phyloP scores from a whole-genome alignment of 2,888 invertebrate genomes.

The Ormia ochracea region DNA sequence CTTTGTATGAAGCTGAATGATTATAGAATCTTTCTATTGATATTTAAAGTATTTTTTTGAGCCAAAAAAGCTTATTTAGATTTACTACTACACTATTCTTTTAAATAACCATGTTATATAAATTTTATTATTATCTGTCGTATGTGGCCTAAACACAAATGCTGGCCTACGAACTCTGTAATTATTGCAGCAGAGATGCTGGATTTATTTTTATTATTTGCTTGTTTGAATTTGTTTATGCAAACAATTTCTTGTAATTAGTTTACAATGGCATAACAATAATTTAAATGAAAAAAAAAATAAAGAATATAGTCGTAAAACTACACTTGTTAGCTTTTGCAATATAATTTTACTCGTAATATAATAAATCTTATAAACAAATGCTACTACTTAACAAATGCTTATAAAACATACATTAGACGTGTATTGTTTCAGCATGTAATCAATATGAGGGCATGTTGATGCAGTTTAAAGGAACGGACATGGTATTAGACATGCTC shows the following conservation, averaged over 20 bases:
- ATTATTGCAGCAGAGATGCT: too few relatives aligned
- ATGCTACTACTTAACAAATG: conserved; percentile 17
- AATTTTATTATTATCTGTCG: neutral
- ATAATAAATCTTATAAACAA: conserved; percentile 17
- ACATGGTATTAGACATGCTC: neutral
- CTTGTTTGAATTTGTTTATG: neutral
- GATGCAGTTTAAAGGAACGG: neutral
- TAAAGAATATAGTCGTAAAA: neutral
- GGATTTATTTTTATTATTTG: neutral
- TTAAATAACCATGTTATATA: neutral
- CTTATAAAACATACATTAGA: neutral
- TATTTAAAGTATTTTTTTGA: too few relatives aligned
- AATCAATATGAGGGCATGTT: neutral
- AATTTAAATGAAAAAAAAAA: neutral
- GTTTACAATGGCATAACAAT: neutral
- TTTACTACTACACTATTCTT: neutral
- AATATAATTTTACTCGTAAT: neutral
- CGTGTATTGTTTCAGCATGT: neutral
- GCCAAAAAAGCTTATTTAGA: too few relatives aligned
- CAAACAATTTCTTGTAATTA: conserved; percentile 1
- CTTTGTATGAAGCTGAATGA: too few relatives aligned
- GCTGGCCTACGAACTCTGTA: neutral
- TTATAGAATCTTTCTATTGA: too few relatives aligned
- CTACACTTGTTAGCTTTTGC: neutral
- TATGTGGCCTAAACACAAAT: neutral